Base-by-base conservation (phyloP, 2,888 invertebrate genomes). In the Fragum whitleyi region DNA sequence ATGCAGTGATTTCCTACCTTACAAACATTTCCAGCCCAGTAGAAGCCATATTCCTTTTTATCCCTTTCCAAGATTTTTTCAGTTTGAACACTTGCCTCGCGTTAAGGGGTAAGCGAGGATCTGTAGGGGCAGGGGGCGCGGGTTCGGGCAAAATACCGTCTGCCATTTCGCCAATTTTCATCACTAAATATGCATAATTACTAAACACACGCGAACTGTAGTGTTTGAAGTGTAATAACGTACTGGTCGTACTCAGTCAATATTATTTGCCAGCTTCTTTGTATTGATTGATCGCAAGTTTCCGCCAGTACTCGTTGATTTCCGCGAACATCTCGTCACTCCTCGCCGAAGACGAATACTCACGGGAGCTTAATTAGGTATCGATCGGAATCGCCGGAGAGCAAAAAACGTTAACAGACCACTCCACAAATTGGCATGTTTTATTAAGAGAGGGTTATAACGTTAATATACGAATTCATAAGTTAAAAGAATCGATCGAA, bases 11-110 rank as follows among this genome's bases (percentile, higher is more conserved):
- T 47, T 71, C 91, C 83, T 81, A 93, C 93, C 92, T 89, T 73
- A 93, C 90, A 81, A 93, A 91, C 92, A 93, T 92, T 73, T 93
- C 93, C 0, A 93, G 88, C 28, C 93, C 93, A 14, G 93, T 92
- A 29, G 89, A 85, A 74, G 91, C 91, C 87, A 92, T 89, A 77
- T 90, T 88, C 68, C 93, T 68, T 82, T 92, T 92, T 70, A 93
- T 91, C 68, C 91, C 93, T 86, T 93, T 93, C 93, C 93, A 93
- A 53, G 92, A 92, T 86, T 91, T 91, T 80, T 92, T 90, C 29
- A 92, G 81, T 79, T 92, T 92, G 75, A 91, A 93, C 71, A 92
- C 91, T 85, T 93, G 91, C 83, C 91, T 81, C 26, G 92, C 89
- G 70, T 90, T 91, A 7, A 93, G 82, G 16, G 92, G 92, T 7